Percentiles rank a stretch among this genome's conserved stretches.
Evolutionary conservation across 2,888 invertebrate species (phyloP).

Genomic region (Cheilosia grossa): DNA sequence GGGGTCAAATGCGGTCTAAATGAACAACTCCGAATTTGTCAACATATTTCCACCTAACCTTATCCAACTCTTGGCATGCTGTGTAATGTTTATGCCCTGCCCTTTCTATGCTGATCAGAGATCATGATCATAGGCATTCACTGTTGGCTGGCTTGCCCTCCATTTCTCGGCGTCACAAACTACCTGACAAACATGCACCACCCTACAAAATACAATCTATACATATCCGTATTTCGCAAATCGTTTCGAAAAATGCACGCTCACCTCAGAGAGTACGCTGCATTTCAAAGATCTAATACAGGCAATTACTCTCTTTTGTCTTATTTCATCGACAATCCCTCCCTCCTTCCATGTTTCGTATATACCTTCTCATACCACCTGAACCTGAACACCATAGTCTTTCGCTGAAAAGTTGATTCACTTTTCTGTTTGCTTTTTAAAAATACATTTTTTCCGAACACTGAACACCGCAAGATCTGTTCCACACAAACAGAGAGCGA

Average conservation of each 20-base stretch:
- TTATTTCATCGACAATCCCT: slow-evolving; percentile 47
- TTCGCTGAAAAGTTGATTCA: slow-evolving; percentile 38
- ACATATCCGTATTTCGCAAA: neutral
- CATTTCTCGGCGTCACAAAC: too few species aligned
- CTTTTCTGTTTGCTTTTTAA: slow-evolving; percentile 35
- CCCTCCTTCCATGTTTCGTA: slow-evolving; percentile 33
- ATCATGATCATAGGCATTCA: too few species aligned
- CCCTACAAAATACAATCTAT: too few species aligned
- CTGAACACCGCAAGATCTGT: slow-evolving; percentile 25
- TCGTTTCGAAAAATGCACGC: slow-evolving; percentile 18
- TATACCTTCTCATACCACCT: slow-evolving; percentile 6
- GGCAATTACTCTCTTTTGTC: slow-evolving; percentile 38
- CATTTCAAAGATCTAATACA: slow-evolving; percentile 18
- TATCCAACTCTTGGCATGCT: too few species aligned
- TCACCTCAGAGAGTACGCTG: slow-evolving; percentile 7
- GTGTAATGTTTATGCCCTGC: too few species aligned
- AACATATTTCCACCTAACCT: too few species aligned
- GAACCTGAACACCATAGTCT: slow-evolving; percentile 14
- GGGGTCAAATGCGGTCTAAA: too few species aligned
- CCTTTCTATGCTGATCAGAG: too few species aligned
- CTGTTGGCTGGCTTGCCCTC: too few species aligned
- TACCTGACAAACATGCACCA: too few species aligned
- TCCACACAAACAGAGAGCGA: slow-evolving; percentile 63
- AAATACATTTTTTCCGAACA: slow-evolving; percentile 61
- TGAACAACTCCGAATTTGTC: too few species aligned